Evolutionary conservation across 2,797 vertebrate species (phyloP).

Genomic region (Periophthalmus magnuspinnatus): DNA sequence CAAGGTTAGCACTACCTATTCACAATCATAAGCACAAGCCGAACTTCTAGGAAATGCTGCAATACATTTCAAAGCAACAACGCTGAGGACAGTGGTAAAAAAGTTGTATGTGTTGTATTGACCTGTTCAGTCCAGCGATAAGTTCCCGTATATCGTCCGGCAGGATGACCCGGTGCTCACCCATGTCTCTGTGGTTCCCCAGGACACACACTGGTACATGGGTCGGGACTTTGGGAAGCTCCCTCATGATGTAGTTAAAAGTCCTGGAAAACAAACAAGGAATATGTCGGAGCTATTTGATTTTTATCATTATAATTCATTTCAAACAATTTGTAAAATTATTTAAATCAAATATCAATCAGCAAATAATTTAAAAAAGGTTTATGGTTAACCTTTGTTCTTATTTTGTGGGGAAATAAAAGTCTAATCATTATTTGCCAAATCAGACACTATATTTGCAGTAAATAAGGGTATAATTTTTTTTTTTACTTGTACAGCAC

Average conservation of each 20-base stretch:
- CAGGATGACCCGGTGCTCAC: conserved; percentile 92
- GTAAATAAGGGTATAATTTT: not conserved
- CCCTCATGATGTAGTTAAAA: conserved; percentile 93
- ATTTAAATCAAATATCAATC: no score
- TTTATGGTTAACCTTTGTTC: no score
- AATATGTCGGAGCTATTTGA: not conserved
- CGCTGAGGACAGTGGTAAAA: no score
- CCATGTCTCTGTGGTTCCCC: conserved; percentile 97
- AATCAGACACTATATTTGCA: not conserved
- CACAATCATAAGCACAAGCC: no score
- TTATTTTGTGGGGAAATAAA: not conserved
- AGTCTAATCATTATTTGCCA: not conserved
- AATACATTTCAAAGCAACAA: no score
- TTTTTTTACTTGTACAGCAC: not conserved
- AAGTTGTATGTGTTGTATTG: no score
- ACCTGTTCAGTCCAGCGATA: conserved; percentile 91
- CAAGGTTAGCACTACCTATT: no score
- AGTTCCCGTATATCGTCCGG: conserved; percentile 90
- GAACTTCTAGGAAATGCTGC: no score
- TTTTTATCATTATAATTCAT: no score
- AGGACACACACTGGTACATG: conserved; percentile 95
- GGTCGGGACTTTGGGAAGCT: conserved; percentile 93
- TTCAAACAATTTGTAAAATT: no score
- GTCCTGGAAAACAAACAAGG: conserved; percentile 80
- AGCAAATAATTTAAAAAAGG: no score